These are phyloP conservation scores for Cabera pusaria DNA, from an alignment of 2,888 invertebrate genomes.

Conservation along the genomic window DNA sequence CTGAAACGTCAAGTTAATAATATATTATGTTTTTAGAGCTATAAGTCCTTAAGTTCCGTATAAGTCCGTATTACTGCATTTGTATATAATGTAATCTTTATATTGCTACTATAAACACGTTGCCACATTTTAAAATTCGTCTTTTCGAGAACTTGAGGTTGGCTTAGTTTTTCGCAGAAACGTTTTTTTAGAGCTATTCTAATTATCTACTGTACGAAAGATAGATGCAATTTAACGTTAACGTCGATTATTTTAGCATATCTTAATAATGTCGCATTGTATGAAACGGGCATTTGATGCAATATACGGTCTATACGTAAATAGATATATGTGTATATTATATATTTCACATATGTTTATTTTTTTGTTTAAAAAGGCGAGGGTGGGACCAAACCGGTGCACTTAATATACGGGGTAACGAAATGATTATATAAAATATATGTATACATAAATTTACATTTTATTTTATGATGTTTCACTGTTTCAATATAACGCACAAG, in stretches of 20 bases:
- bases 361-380: no score
- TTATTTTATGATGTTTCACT: constrained; percentile 40
- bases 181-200: no score
- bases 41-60: no score
- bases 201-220: constrained; percentile 40
- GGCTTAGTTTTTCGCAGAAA: no score
- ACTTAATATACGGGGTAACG: constrained; percentile 58
- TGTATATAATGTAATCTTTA: no score
- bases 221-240: constrained; percentile 33
- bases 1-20: no score
- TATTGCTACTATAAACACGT: no score
- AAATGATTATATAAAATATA: constrained; percentile 44
- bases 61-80: no score
- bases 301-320: constrained; percentile 68
- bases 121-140: no score
- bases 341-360: constrained; percentile 36
- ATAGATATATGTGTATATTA: constrained; percentile 51
- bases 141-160: no score
- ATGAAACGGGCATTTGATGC: constrained; percentile 61
- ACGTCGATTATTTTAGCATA: constrained; percentile 74
- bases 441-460: constrained; percentile 42
- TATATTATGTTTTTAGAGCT: no score
- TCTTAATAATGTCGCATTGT: constrained; percentile 48
- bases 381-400: constrained; percentile 80
- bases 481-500: constrained; percentile 53